Conservation (phyloP, 2,888 invertebrate species). For the Drosophila prolongata region DNA sequence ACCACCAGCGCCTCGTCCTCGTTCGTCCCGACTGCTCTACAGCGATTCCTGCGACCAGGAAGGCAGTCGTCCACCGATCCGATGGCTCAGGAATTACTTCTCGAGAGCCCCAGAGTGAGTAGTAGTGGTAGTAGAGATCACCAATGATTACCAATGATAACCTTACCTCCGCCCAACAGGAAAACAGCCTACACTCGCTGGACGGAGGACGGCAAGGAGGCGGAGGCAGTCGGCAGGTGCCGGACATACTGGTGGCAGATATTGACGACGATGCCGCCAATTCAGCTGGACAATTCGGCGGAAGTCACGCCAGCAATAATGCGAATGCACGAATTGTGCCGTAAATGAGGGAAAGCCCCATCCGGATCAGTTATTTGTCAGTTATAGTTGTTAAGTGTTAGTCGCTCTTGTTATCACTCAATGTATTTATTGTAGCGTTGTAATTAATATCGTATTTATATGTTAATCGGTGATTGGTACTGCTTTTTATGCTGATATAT, state of each 20-base stretch:
- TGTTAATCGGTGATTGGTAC: conserved; percentile 3
- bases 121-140: too few relatives aligned
- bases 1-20: conserved; percentile 52
- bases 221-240: conserved; percentile 19
- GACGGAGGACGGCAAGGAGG: conserved; percentile 44
- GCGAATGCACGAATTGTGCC: conserved; percentile 80
- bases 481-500: not conserved
- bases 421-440: conserved; percentile 3
- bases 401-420: not conserved
- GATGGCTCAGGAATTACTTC: conserved; percentile 70
- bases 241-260: conserved; percentile 64
- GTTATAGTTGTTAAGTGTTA: not conserved
- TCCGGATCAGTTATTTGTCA: too few relatives aligned
- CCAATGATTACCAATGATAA: not conserved
- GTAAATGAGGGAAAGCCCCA: conserved; percentile 50
- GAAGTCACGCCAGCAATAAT: conserved; percentile 76
- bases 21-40: conserved; percentile 64
- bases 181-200: conserved; percentile 61
- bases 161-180: conserved; percentile 31
- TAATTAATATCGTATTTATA: not conserved
- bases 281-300: conserved; percentile 55
- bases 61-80: conserved; percentile 45
- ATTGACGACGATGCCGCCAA: conserved; percentile 65
- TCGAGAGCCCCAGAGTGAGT: conserved; percentile 74
- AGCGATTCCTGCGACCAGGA: conserved; percentile 62